phyloP scores from a whole-genome alignment of 2,888 invertebrate species.

The Aphidoletes aphidimyza region DNA sequence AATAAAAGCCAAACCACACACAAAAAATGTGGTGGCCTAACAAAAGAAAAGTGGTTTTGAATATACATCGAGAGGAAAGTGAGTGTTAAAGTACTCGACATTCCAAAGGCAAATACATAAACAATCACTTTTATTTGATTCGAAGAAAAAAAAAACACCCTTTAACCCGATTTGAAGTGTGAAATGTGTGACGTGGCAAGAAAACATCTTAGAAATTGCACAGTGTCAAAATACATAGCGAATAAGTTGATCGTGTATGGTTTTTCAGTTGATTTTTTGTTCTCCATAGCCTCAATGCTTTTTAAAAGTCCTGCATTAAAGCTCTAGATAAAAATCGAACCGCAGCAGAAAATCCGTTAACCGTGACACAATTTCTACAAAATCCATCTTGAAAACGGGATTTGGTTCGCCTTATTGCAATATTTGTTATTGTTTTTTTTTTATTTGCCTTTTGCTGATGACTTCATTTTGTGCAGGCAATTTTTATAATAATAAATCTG shows the following conservation, averaged over 20 bases:
- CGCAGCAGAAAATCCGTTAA: background rate
- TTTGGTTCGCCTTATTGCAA: background rate
- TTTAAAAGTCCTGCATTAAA: background rate
- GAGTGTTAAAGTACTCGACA: background rate
- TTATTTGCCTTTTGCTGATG: constrained; percentile 27
- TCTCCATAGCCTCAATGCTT: too few relatives aligned
- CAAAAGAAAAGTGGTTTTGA: background rate
- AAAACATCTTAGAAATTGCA: background rate
- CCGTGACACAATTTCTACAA: constrained; percentile 24
- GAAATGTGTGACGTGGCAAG: background rate
- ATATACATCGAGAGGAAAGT: background rate
- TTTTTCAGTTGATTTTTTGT: too few relatives aligned
- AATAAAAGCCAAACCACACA: background rate
- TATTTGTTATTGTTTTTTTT: background rate
- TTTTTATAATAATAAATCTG: background rate
- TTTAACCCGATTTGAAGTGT: background rate
- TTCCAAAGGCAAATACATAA: background rate
- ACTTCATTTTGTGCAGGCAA: background rate
- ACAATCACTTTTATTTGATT: background rate
- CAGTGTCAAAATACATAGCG: too few relatives aligned
- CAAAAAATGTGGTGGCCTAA: background rate
- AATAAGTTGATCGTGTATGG: too few relatives aligned
- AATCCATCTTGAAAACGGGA: background rate
- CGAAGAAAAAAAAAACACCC: background rate
- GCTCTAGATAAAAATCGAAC: background rate